Evolutionary conservation across 37 sponge, comb jelly and placozoan genomes (phyloP).

Genomic region (Ianthella basta): DNA sequence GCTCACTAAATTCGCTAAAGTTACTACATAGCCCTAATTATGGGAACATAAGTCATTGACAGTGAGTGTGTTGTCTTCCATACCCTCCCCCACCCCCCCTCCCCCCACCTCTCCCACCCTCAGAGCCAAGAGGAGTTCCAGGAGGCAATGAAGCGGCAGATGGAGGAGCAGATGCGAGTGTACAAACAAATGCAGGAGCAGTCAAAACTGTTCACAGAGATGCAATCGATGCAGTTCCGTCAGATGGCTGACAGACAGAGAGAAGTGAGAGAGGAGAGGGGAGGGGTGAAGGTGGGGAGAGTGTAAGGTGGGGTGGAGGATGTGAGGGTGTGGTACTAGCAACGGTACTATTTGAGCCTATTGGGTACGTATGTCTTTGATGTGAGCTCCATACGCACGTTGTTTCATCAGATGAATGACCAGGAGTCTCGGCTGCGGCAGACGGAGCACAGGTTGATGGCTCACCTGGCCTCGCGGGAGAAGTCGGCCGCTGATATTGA

Average conservation of each 20-base stretch:
- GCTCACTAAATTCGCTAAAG: too few relatives aligned
- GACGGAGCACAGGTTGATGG: slow-evolving; percentile 24
- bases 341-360: too few relatives aligned
- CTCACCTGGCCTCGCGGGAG: background rate
- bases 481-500: slow-evolving; percentile 1
- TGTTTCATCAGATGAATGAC: background rate
- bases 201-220: slow-evolving; percentile 5
- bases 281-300: too few relatives aligned
- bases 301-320: too few relatives aligned
- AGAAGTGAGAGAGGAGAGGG: background rate
- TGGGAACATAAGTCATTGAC: too few relatives aligned
- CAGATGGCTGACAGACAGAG: slow-evolving; percentile 7
- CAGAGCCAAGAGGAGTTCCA: slow-evolving; percentile 22
- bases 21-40: too few relatives aligned
- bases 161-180: slow-evolving; percentile 18
- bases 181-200: slow-evolving; percentile 28
- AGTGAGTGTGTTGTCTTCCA: too few relatives aligned
- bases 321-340: too few relatives aligned
- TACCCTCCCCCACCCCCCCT: too few relatives aligned
- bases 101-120: background rate
- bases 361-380: too few relatives aligned
- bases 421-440: background rate
- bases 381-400: too few relatives aligned
- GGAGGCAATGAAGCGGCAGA: background rate
- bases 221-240: background rate